phyloP scores from a whole-genome alignment of 2,888 invertebrate species.

The Reticulitermes lucifugus region DNA sequence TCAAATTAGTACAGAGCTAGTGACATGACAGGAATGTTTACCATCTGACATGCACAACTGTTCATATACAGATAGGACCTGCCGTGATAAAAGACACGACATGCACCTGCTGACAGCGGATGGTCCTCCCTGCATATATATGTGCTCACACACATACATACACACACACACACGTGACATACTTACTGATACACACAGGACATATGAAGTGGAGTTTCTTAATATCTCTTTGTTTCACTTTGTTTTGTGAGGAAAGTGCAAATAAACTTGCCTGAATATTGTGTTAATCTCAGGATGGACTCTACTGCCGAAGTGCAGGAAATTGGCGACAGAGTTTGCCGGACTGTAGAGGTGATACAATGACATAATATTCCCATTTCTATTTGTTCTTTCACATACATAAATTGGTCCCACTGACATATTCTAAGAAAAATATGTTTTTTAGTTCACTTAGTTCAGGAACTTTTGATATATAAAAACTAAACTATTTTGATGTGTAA shows the following conservation, averaged over 20 bases:
- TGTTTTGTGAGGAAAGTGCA: not conserved
- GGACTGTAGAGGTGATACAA: conserved; percentile 13
- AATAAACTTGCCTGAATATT: conserved; percentile 8
- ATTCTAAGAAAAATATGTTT: no score
- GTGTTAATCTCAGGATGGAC: not conserved
- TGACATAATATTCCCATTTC: not conserved
- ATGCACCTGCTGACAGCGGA: not conserved
- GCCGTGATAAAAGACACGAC: not conserved
- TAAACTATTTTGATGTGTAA: no score
- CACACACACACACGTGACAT: not conserved
- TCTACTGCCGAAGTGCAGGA: conserved; percentile 8
- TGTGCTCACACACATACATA: not conserved
- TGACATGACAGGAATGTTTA: no score
- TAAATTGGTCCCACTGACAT: no score
- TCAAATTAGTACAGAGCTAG: no score
- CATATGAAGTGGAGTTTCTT: not conserved
- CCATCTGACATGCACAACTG: no score
- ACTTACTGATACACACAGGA: not conserved
- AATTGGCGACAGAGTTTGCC: not conserved
- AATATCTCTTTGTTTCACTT: not conserved
- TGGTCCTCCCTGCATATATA: not conserved
- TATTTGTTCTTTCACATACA: not conserved
- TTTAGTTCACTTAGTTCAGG: no score
- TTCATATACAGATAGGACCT: not conserved
- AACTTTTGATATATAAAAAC: no score